phyloP scores from a whole-genome alignment of 2,113 vertebrate genomes.

The Leucoraja erinaceus region DNA sequence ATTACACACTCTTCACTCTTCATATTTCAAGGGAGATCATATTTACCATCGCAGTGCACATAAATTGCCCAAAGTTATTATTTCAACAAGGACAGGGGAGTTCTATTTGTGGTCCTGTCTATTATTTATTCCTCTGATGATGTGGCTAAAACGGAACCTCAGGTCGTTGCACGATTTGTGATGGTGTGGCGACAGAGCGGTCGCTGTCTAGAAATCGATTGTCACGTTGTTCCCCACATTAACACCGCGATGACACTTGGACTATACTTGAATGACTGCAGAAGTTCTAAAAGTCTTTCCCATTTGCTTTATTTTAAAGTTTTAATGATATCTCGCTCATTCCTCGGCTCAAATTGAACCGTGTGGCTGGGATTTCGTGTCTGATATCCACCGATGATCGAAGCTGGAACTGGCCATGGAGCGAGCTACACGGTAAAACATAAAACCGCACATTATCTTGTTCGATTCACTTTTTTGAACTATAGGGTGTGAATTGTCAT shows the following conservation, averaged over 20 bases:
- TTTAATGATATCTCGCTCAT: background rate
- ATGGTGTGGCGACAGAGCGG: no score
- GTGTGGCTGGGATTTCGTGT: background rate
- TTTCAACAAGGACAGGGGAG: background rate
- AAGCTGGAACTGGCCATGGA: background rate
- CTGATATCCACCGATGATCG: background rate
- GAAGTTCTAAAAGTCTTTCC: background rate
- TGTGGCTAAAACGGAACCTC: background rate
- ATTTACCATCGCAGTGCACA: background rate
- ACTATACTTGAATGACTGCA: background rate
- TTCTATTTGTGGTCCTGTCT: background rate
- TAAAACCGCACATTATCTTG: background rate
- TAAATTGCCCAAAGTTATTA: background rate
- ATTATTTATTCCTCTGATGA: background rate
- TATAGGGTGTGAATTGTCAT: background rate
- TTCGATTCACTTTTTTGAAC: background rate
- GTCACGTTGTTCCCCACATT: no score
- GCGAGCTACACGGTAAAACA: background rate
- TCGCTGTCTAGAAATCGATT: background rate
- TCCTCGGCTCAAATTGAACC: background rate
- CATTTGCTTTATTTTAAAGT: background rate
- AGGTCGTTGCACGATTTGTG: background rate
- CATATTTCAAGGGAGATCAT: background rate
- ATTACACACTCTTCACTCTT: no score
- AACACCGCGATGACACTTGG: no score